Percentiles rank a stretch among this genome's conserved stretches.
Conservation (phyloP, 2,113 vertebrate species). For the Dipodomys spectabilis region DNA sequence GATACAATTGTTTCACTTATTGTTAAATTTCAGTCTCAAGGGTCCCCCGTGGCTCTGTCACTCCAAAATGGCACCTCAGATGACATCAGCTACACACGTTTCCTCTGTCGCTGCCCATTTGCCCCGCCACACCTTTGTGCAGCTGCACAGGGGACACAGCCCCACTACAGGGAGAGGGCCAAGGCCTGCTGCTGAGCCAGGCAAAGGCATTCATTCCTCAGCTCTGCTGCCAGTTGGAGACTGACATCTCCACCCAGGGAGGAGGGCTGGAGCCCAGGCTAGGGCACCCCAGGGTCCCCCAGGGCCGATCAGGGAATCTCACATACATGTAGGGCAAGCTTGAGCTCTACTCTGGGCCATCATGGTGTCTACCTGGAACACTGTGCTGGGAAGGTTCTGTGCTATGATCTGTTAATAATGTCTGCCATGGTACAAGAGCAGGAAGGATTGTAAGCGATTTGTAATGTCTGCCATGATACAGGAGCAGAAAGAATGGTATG, state of each 20-base stretch:
- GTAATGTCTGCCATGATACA: background rate
- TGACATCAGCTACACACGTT: background rate
- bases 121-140: background rate
- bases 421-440: background rate
- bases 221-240: background rate
- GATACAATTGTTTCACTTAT: background rate
- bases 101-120: background rate
- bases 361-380: background rate
- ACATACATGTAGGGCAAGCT: background rate
- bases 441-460: background rate
- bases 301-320: background rate
- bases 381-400: background rate
- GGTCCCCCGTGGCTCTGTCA: background rate
- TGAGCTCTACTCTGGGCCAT: background rate
- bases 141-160: background rate
- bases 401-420: background rate
- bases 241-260: background rate
- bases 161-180: background rate
- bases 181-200: background rate
- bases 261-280: too few relatives aligned
- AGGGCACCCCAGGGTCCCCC: accelerated
- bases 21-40: background rate
- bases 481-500: background rate
- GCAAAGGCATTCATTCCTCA: background rate
- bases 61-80: background rate